Evolutionary conservation across 2,888 invertebrate genomes (phyloP), one percentile per base, ranked within the genome.

Genomic region (Trachelus troglodyta): DNA sequence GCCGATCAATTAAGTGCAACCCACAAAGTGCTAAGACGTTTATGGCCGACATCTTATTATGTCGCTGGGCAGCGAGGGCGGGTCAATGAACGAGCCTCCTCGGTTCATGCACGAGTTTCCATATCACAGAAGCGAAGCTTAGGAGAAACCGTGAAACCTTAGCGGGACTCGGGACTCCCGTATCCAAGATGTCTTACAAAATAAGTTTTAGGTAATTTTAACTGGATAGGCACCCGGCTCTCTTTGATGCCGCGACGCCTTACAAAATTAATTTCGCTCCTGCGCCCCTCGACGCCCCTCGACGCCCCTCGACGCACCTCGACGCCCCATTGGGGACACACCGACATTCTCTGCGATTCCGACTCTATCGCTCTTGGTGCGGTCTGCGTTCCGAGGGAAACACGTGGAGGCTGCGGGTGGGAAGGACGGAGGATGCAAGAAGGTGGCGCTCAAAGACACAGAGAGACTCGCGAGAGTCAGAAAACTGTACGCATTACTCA

Each of bases 1-100:
- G 75, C 73, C 56, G 56, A 75, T 89, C 89, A 89, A 89, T 89
- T 89, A 89, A 89, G 86, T 87, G 89, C 88, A 89, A 85, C 89
- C 89, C 85, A 87, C 87, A 86, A 89, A 89, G 89, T 89, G 89
- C 87, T 89, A 89, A 89, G 89, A 89, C 89, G 89, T 89, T 89
- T 89, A 89, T 88, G 89, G 87, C 87, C 87, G 89, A 89, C 88
- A 87, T 89, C 89, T 89, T 89, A 89, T 89, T 88, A 88, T 88
- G 87, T 79, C 68, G 80, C 69, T 33, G 80, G 76, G 76, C 73
- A 68, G 56, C 73, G 40, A 23, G 37, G 35, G 74, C 40, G 12
- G 74, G 34, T 79, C 76, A 69, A 37, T 37, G 69, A 30, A 75
- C 73, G 34, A 74, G 69, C 56, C 56, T 56, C 23, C 23, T 56